Evolutionary conservation across 1,140 invertebrate genomes (phyloP), one percentile per base, ranked within the genome.

Genomic region (Polyergus mexicanus): DNA sequence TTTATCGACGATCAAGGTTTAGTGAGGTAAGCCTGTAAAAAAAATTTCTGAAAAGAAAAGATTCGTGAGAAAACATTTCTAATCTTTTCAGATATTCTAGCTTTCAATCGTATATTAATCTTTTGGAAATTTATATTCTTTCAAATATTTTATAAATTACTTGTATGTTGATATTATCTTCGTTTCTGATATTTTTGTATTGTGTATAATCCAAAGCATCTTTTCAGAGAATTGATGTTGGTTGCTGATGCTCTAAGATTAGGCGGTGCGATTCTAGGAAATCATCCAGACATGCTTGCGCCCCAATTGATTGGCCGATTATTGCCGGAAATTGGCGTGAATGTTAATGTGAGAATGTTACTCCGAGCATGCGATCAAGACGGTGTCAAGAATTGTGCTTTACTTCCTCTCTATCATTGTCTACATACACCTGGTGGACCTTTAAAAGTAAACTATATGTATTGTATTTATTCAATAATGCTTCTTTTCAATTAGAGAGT

Each of bases 381-480:
- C 91, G 99, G 99, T 0, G 97, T 98, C 28, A 96, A 97, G 71
- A 96, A 99, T 92, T 99, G 98, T 92, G 97, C 98, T 22, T 95
- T 99, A 11, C 95, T 99, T 69, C 99, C 99, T 0, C 96, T 98
- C 0, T 99, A 99, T 94, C 99, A 99, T 94, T 99, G 98, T 92
- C 95, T 99, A 71, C 99, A 99, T 92, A 99, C 99, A 0, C 99
- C 99, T 22, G 99, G 99, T 69, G 99, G 99, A 47, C 99, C 99
- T 0, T 95, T 99, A 0, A 99, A 99, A 96, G 41, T 44, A 44
- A 44, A 44, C 3, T 2, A 44, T 10, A 44, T 44, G 68, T 32
- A 25, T 58, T 51, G 16, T 16, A 86, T 65, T 69, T 4, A 77
- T 77, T 66, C 13, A 28, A 7, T 41, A 68, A 41, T 47, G 7